Evolutionary conservation across 1,140 invertebrate species (phyloP), one percentile per base, ranked within the genome.

Genomic region (Ridgeia piscesae): DNA sequence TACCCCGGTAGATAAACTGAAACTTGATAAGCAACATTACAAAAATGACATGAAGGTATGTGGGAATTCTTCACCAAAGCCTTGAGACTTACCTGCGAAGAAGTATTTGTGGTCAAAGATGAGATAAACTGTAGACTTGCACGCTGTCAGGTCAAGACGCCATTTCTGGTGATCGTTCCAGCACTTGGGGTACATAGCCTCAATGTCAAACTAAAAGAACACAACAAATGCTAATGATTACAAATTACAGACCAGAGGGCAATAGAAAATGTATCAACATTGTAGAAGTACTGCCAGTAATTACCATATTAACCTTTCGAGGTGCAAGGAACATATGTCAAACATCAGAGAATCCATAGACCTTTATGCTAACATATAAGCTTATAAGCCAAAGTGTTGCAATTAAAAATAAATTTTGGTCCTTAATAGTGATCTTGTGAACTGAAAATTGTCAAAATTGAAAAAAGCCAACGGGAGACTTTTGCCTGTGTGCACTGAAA

Each of bases 131-230:
- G 98, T 98, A 1, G 98, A 98, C 96, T 99, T 99, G 95, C 98
- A 99, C 0, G 98, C 98, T 21, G 98, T 99, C 90, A 99, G 96
- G 94, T 97, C 97, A 58, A 99, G 96, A 77, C 97, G 97, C 99
- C 98, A 99, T 93, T 98, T 97, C 95, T 99, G 99, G 94, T 99
- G 98, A 94, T 98, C 98, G 95, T 99, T 99, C 98, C 99, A 99
- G 92, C 97, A 97, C 21, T 98, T 96, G 0, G 99, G 99, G 96
- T 99, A 99, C 94, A 98, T 97, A 94, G 97, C 98, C 94, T 97
- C 97, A 0, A 99, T 96, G 93, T 97, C 97, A 96, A 99, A 99
- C 96, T 96, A 93, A 92, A 94, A 42, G 42, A 11, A 42, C 11
- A 42, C 95, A 92, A 93, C 91, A 88, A 17, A 77, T 14, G 27